phyloP scores from a whole-genome alignment of 2,797 vertebrate species.

The Pyrocephalus nanus region DNA sequence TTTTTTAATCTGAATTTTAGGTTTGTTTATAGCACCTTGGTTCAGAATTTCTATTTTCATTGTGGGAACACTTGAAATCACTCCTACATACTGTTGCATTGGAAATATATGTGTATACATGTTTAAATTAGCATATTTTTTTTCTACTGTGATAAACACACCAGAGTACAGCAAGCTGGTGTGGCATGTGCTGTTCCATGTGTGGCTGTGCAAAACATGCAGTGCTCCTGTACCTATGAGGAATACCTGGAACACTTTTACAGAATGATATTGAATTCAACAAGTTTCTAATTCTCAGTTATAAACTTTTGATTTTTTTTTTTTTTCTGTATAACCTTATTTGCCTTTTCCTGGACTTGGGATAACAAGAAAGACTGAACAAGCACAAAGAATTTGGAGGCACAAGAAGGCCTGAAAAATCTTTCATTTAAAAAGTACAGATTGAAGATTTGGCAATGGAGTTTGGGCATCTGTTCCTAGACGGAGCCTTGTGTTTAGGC shows the following conservation, averaged over 20 bases:
- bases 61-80: not conserved
- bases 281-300: not conserved
- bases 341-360: not conserved
- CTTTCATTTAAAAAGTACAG: not conserved
- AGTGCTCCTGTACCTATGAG: not conserved
- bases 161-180: not conserved
- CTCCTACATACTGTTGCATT: not conserved
- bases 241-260: not conserved
- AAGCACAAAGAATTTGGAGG: not conserved
- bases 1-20: not conserved
- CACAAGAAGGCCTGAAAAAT: not conserved
- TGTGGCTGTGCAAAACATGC: not conserved
- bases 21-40: not conserved
- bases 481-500: not conserved
- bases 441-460: not conserved
- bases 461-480: not conserved
- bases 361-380: not conserved
- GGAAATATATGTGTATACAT: not conserved
- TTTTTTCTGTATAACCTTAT: not conserved
- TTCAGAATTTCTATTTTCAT: not conserved
- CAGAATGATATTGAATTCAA: not conserved
- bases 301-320: not conserved
- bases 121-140: not conserved
- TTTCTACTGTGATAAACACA: not conserved
- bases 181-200: not conserved